phyloP scores from a whole-genome alignment of 2,797 vertebrate species.

The Arctocebus calabarensis region DNA sequence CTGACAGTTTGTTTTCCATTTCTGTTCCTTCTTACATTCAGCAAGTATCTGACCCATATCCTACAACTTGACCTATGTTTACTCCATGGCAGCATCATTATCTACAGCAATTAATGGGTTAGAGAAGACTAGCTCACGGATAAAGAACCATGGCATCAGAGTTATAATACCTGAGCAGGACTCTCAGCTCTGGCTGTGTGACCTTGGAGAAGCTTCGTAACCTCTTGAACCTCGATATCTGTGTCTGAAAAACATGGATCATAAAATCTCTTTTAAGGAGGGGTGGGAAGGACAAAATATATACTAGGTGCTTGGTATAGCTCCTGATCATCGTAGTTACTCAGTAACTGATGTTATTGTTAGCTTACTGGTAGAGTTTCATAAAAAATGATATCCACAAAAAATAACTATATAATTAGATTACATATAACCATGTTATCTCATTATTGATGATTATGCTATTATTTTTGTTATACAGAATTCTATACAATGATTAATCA shows the following conservation, averaged over 20 bases:
- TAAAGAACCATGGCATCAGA: not conserved
- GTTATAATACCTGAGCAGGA: not conserved
- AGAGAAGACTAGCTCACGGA: not conserved
- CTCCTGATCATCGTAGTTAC: not conserved
- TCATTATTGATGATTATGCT: not conserved
- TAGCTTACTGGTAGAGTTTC: not conserved
- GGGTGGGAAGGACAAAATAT: not conserved
- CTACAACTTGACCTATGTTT: not conserved
- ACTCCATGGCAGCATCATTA: not conserved
- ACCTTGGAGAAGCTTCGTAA: not conserved
- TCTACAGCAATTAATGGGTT: not conserved
- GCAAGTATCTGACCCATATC: not conserved
- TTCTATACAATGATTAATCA: not conserved
- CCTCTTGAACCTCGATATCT: not conserved
- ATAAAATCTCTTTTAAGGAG: not conserved
- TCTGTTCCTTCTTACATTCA: not conserved
- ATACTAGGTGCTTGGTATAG: not conserved
- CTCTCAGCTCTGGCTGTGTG: not conserved
- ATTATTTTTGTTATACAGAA: not conserved
- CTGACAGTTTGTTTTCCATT: not conserved
- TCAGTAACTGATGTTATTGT: not conserved
- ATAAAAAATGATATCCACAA: slow-evolving; percentile 22
- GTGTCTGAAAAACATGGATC: not conserved
- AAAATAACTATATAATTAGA: not conserved
- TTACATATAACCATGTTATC: not conserved